phyloP scores from a whole-genome alignment of 2,113 vertebrate genomes.

The Tinamus guttatus region DNA sequence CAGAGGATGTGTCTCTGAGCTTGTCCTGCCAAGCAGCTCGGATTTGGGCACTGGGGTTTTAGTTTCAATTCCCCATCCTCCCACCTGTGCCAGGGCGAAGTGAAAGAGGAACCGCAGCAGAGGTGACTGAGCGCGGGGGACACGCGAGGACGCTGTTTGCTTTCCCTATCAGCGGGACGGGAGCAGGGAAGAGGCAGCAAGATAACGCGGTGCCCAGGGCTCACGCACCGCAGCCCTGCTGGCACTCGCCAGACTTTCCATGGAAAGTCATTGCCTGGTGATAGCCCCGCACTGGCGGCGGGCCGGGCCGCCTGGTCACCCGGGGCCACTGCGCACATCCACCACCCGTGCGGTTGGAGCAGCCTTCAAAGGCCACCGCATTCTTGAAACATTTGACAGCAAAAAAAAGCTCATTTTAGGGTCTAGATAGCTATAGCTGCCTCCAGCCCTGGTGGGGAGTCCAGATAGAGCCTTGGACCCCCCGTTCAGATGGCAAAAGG shows the following conservation, averaged over 20 bases:
- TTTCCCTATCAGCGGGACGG: neutral
- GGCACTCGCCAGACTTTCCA: neutral
- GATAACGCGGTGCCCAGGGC: neutral
- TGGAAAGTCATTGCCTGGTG: neutral
- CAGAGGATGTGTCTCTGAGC: too few species aligned
- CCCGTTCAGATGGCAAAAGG: too few species aligned
- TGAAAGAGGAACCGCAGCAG: neutral
- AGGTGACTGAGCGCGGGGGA: neutral
- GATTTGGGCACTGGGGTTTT: neutral
- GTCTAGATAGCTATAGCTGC: neutral
- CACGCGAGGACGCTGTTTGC: neutral
- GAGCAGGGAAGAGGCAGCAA: neutral
- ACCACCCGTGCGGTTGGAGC: too few species aligned
- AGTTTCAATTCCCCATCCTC: neutral
- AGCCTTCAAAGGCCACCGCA: neutral
- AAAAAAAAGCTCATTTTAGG: neutral
- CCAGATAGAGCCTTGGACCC: too few species aligned
- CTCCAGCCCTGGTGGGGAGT: neutral
- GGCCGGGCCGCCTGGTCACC: too few species aligned
- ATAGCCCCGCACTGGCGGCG: too few species aligned
- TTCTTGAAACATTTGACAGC: neutral
- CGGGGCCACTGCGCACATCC: too few species aligned
- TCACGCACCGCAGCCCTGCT: rapidly evolving
- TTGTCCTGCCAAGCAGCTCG: too few species aligned
- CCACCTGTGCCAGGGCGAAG: neutral